Evolutionary conservation across 2,888 invertebrate species (phyloP), one percentile per base, ranked within the genome.

Genomic region (Xanthia icteritia): DNA sequence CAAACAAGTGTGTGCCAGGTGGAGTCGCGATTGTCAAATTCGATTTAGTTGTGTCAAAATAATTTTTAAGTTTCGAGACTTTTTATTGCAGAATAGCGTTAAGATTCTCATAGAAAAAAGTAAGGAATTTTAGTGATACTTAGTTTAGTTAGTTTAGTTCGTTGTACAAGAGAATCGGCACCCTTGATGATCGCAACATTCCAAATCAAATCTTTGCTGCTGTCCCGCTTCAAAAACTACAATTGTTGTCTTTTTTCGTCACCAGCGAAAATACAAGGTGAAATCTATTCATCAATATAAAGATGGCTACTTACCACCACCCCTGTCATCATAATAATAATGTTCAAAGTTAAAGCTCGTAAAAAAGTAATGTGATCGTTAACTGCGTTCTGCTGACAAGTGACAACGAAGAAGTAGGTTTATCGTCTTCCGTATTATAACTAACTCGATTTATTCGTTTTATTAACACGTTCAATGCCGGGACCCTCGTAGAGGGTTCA

Each of bases 321-420:
- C 45, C 23, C 45, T 51, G 67, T 51, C 63, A 36, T 56, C 56
- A 68, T 51, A 56, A 67, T 67, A 67, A 63, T 61, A 73, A 75
- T 45, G 56, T 15, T 51, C 51, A 39, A 76, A 82, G 65, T 79
- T 73, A n/a, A 2, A 2, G 70, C 5, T 76, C 83, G 5, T 82
- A 83, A 83, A 82, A 69, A 73, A 45, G 64, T 63, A 66, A 79
- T 76, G 63, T 61, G 45, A 27, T 68, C 74, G 79, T 82, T 71
- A 79, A 82, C 56, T 70, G 23, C 61, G 13, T 42, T 27, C 48
- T 48, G 66, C 66, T 78, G 82, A 78, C 70, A 69, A 64, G n/a
- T 74, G n/a, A 75, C 58, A n/a, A 58, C 63, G 23, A 39, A 39
- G 45, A 77, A 71, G n/a, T 73, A 8, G 48, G 70, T 82, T 82